phyloP scores from a whole-genome alignment of 2,113 vertebrate genomes.

The Oenanthe melanoleuca region DNA sequence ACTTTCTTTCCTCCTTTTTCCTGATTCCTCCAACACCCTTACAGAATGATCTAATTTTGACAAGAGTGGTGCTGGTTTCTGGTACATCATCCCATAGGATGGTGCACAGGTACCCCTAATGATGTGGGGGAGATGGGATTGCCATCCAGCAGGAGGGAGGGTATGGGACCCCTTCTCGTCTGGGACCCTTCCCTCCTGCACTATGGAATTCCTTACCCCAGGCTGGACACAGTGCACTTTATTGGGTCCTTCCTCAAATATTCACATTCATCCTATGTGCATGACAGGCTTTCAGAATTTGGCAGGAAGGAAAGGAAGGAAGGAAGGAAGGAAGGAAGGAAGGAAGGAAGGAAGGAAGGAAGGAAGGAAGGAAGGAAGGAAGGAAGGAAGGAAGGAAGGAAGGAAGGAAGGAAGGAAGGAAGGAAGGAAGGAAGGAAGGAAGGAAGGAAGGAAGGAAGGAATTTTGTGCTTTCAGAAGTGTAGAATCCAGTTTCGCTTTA shows the following conservation, averaged over 20 bases:
- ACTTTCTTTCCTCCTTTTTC: not conserved
- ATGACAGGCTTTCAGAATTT: not conserved
- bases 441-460: not conserved
- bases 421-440: too few relatives aligned
- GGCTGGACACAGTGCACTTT: accelerated
- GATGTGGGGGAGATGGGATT: not conserved
- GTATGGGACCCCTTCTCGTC: accelerated
- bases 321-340: too few relatives aligned
- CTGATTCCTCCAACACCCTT: not conserved
- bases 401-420: too few relatives aligned
- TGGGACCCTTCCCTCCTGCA: not conserved
- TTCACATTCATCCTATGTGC: accelerated
- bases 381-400: too few relatives aligned
- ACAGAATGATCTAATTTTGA: not conserved
- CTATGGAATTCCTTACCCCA: not conserved
- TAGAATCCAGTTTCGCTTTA: not conserved
- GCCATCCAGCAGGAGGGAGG: not conserved
- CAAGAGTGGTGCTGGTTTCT: not conserved
- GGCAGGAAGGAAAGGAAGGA: too few relatives aligned
- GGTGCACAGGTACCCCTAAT: not conserved
- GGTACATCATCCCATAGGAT: not conserved
- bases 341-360: too few relatives aligned
- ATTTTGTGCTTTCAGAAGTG: not conserved
- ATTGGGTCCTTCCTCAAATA: not conserved
- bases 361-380: too few relatives aligned